Base-by-base conservation (phyloP, 2,797 vertebrate species). In the Antennarius maculatus region DNA sequence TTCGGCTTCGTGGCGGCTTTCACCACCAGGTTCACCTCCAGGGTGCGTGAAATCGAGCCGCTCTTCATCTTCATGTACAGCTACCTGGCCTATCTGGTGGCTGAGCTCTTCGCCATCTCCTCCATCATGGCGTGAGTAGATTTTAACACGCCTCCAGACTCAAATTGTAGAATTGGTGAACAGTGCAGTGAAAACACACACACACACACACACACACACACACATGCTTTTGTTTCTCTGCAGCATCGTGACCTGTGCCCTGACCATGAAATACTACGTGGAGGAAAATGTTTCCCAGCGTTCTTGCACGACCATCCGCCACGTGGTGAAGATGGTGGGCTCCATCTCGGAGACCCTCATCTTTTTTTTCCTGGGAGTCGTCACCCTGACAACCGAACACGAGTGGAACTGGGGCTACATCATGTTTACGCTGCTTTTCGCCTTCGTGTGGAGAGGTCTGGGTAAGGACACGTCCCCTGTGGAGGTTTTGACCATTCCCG, bases 361-460 rank as follows among this genome's bases (percentile, higher is more conserved):
- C 88, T 99, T 99, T 91, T 98, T 99, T 86, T 99, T 99, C 89
- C 94, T 99, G 90, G 98, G 97, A 0, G 95, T 99, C 61, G 96
- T 96, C 76, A 97, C 97, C 1, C 91, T 99, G 47, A 97, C 96
- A 10, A 97, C 94, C 18, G 95, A 96, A 4, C 98, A 99, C 0
- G 95, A 98, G 80, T 99, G 96, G 97, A 99, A 98, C 92, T 97
- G 96, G 97, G 96, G 93, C 61, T 99, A 98, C 5, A 95, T 99
- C 77, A 89, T 96, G 77, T 99, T 96, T 91, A 98, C 96, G 0
- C 84, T 99, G 74, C 90, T 97, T 48, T 99, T 99, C 83, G 95
- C 96, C 61, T 93, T 98, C n/a, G 57, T 98, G 39, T 99, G 97
- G 97, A 91, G 97, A 70, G 94, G 94, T 1, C 82, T 97, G 53